Percentiles rank a stretch among this genome's conserved stretches.
phyloP scores from a whole-genome alignment of 2,797 vertebrate genomes.

The Onychomys torridus region DNA sequence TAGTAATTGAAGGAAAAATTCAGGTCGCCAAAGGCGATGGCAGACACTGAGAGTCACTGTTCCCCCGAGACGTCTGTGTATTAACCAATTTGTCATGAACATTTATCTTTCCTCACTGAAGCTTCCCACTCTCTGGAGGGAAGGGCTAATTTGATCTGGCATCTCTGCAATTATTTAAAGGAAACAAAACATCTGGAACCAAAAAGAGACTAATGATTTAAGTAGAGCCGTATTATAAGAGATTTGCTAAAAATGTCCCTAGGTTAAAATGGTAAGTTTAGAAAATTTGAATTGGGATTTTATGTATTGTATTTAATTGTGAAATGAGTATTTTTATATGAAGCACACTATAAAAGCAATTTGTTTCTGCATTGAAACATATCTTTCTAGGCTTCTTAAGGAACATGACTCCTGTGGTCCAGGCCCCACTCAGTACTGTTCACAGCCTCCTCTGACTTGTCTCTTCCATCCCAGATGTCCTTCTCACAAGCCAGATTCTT shows the following conservation, averaged over 20 bases:
- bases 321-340: background rate
- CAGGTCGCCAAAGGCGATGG: constrained; percentile 48
- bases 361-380: constrained; percentile 41
- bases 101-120: constrained; percentile 64
- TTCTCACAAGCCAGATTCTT: background rate
- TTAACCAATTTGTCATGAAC: constrained; percentile 71
- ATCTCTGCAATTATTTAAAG: constrained; percentile 68
- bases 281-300: constrained; percentile 38
- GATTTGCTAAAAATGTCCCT: constrained; percentile 53
- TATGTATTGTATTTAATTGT: constrained; percentile 39
- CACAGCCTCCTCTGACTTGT: background rate
- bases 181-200: constrained; percentile 58
- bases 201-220: constrained; percentile 43
- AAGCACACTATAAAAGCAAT: constrained; percentile 37
- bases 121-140: constrained; percentile 66
- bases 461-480: background rate
- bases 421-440: background rate
- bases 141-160: constrained; percentile 64
- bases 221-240: constrained; percentile 46
- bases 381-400: constrained; percentile 42
- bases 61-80: constrained; percentile 56
- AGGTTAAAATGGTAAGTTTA: constrained; percentile 63
- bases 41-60: constrained; percentile 57
- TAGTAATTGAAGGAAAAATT: constrained; percentile 55
- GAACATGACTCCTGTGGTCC: background rate